These are phyloP conservation scores for Pandion haliaetus DNA, from an alignment of 2,113 vertebrate species.

Conservation along the genomic window DNA sequence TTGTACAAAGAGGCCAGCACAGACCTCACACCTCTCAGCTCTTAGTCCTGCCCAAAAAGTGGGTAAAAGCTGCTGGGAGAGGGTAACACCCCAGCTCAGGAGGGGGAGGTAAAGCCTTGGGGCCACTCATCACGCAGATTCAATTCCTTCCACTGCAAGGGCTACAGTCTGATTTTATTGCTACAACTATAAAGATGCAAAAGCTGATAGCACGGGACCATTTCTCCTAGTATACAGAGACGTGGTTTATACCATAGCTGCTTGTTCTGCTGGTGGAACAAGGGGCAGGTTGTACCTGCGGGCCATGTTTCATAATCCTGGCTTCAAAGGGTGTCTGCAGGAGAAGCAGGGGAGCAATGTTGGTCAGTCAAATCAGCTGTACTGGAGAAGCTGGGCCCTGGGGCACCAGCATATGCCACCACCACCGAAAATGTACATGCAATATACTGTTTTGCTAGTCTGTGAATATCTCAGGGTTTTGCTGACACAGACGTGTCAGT, in stretches of 20 bases:
- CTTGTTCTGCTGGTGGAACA: neutral
- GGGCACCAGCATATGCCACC: neutral
- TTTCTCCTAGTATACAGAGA: neutral
- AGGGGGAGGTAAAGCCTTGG: neutral
- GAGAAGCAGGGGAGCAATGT: neutral
- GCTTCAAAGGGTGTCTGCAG: neutral
- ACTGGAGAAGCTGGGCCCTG: neutral
- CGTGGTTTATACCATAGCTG: neutral
- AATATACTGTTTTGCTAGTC: neutral
- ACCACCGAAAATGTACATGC: fast-evolving
- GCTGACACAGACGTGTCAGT: fast-evolving
- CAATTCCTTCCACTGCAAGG: neutral
- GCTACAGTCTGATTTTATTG: neutral
- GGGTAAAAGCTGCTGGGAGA: neutral
- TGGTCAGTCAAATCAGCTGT: neutral
- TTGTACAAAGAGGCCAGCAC: neutral
- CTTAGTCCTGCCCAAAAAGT: neutral
- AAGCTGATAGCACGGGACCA: neutral
- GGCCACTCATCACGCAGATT: fast-evolving
- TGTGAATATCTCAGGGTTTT: neutral
- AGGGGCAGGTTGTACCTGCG: neutral
- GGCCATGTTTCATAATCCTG: neutral
- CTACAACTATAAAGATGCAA: neutral
- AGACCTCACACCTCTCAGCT: neutral
- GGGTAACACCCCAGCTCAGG: neutral